Conservation (phyloP, 2,888 invertebrate species). For the Hoplodrina ambigua region DNA sequence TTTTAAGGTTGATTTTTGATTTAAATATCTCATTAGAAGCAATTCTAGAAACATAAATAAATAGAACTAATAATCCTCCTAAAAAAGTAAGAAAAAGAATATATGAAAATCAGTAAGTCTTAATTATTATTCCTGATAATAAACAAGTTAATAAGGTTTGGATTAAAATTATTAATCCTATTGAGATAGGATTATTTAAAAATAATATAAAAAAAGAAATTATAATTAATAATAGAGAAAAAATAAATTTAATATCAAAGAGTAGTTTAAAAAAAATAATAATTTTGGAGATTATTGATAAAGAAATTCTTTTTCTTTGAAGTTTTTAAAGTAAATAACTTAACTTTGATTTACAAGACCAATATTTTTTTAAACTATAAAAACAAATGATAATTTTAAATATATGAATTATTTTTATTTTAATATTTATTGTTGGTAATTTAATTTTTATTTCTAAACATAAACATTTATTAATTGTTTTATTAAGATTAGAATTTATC, state of each 20-base stretch:
- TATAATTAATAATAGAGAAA: constrained; percentile 80
- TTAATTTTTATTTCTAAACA: constrained; percentile 89
- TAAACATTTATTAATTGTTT: constrained; percentile 91
- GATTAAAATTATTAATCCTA: constrained; percentile 88
- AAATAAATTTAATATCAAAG: constrained; percentile 87
- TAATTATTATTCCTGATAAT: constrained; percentile 84
- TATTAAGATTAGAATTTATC: constrained; percentile 91
- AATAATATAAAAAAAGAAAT: constrained; percentile 74
- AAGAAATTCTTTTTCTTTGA: constrained; percentile 90
- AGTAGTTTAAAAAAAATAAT: constrained; percentile 92
- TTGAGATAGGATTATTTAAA: constrained; percentile 87
- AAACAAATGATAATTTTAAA: constrained; percentile 87
- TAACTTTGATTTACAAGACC: constrained; percentile 93
- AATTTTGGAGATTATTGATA: constrained; percentile 93
- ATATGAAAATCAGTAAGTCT: constrained; percentile 91
- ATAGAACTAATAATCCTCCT: constrained; percentile 92
- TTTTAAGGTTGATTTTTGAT: constrained; percentile 69
- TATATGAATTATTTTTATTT: constrained; percentile 81
- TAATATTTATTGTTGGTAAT: constrained; percentile 88
- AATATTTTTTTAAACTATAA: constrained; percentile 92
- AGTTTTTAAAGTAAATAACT: constrained; percentile 89
- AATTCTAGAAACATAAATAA: constrained; percentile 92
- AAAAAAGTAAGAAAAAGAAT: constrained; percentile 91
- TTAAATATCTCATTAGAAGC: constrained; percentile 91
- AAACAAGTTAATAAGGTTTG: constrained; percentile 88